Conservation (phyloP, 2,113 vertebrate species). For the Noturus placidus region DNA sequence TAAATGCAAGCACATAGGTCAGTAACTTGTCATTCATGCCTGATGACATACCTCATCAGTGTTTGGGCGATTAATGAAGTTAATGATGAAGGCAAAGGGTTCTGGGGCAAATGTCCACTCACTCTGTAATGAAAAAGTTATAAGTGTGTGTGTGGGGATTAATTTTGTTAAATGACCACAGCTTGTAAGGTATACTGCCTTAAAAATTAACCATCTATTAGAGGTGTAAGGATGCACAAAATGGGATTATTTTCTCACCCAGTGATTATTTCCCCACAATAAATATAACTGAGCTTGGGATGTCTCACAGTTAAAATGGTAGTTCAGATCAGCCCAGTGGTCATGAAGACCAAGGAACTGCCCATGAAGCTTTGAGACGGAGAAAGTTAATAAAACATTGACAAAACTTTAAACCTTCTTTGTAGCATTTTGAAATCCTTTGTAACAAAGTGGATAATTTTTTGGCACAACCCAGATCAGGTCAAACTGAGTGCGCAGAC, state of each 20-base stretch:
- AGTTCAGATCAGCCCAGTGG: background rate
- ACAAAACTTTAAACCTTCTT: background rate
- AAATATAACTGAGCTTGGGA: background rate
- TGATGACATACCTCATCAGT: background rate
- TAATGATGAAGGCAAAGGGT: background rate
- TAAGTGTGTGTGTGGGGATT: background rate
- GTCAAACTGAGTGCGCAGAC: background rate
- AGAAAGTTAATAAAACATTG: background rate
- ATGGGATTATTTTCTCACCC: background rate
- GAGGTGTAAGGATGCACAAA: background rate
- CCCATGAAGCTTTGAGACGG: background rate
- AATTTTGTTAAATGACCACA: background rate
- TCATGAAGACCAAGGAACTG: background rate
- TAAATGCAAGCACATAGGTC: background rate
- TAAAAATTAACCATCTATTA: background rate
- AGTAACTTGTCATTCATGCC: background rate
- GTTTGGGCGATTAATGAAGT: background rate
- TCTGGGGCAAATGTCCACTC: background rate
- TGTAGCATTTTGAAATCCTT: background rate
- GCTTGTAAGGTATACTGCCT: background rate
- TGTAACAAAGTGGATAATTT: background rate
- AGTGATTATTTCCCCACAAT: background rate
- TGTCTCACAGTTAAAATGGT: background rate
- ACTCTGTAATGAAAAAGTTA: background rate
- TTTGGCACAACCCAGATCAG: background rate